phyloP scores from a whole-genome alignment of 2,888 invertebrate genomes.

The Drosophila greeni region DNA sequence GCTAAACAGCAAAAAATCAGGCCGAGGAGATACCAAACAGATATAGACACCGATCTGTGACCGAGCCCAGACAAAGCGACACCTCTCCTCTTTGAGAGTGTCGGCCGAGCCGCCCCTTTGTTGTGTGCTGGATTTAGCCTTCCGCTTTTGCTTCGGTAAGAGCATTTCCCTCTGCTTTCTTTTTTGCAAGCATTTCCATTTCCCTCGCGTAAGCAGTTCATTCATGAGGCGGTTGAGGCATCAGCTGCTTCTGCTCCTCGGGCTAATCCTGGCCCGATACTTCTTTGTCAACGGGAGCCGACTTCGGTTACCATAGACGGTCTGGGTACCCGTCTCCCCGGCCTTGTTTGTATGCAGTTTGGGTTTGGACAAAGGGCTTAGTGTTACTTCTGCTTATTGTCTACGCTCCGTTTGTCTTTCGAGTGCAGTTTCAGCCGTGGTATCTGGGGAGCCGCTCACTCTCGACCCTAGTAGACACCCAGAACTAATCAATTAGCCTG shows the following conservation, averaged over 20 bases:
- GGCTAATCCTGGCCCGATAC: constrained; percentile 58
- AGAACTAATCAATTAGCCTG: constrained; percentile 56
- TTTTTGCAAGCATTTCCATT: constrained; percentile 39
- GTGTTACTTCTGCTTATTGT: constrained; percentile 75
- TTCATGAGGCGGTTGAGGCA: constrained; percentile 43
- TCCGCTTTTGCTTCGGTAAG: constrained; percentile 13
- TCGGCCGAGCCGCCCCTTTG: constrained; percentile 47
- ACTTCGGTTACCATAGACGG: constrained; percentile 51
- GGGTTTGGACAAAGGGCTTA: constrained; percentile 74
- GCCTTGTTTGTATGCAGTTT: constrained; percentile 67
- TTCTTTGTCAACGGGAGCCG: constrained; percentile 59
- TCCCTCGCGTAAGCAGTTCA: constrained; percentile 43
- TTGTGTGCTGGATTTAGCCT: constrained; percentile 42
- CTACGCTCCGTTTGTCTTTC: constrained; percentile 68
- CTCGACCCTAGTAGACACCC: constrained; percentile 2
- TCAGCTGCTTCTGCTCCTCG: constrained; percentile 50
- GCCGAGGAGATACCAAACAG: constrained; percentile 27
- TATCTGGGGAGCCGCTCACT: background rate
- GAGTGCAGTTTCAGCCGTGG: constrained; percentile 49
- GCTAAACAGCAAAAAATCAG: constrained; percentile 61
- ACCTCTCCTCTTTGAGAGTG: constrained; percentile 63
- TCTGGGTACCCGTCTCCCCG: constrained; percentile 14
- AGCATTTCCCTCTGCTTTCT: constrained; percentile 34
- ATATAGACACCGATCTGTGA: constrained; percentile 49
- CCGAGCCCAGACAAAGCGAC: constrained; percentile 58